Evolutionary conservation across 1,140 invertebrate genomes (phyloP).

Genomic region (Pseudomyrmex flavicornis): DNA sequence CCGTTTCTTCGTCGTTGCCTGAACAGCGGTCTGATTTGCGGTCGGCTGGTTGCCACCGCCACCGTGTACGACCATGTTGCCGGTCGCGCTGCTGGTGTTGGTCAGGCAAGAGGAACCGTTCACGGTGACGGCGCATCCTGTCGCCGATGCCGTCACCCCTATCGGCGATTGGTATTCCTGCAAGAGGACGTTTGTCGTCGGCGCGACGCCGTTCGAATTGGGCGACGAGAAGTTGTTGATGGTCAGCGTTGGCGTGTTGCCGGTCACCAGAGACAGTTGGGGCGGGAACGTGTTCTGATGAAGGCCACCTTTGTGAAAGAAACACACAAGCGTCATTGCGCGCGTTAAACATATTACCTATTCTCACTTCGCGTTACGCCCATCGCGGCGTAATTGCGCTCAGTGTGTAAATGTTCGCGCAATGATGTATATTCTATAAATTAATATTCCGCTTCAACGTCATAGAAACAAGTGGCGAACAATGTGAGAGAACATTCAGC

Average conservation of each 20-base stretch:
- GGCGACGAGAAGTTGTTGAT: conserved; percentile 82
- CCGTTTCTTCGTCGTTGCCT: conserved; percentile 77
- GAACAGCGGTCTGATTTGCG: conserved; percentile 70
- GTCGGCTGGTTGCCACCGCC: conserved; percentile 65
- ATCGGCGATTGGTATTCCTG: conserved; percentile 82
- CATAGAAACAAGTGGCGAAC: background rate
- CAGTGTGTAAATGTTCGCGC: background rate
- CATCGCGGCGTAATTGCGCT: too few species aligned
- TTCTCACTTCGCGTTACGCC: background rate
- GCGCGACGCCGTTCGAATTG: conserved; percentile 76
- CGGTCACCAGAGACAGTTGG: conserved; percentile 80
- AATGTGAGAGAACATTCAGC: background rate
- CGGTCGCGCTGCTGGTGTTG: conserved; percentile 66
- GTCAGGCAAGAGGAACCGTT: conserved; percentile 70
- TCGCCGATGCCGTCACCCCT: conserved; percentile 73
- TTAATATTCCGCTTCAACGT: background rate
- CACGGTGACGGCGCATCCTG: conserved; percentile 69
- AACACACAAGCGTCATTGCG: background rate
- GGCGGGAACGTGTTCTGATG: conserved; percentile 82
- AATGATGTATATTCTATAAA: background rate
- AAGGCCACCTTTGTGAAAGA: conserved; percentile 72
- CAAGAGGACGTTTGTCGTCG: conserved; percentile 79
- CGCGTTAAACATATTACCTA: background rate
- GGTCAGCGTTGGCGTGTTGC: conserved; percentile 79
- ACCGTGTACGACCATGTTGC: conserved; percentile 75